phyloP scores from a whole-genome alignment of 2,888 invertebrate species.

The Drosophila neonasuta region DNA sequence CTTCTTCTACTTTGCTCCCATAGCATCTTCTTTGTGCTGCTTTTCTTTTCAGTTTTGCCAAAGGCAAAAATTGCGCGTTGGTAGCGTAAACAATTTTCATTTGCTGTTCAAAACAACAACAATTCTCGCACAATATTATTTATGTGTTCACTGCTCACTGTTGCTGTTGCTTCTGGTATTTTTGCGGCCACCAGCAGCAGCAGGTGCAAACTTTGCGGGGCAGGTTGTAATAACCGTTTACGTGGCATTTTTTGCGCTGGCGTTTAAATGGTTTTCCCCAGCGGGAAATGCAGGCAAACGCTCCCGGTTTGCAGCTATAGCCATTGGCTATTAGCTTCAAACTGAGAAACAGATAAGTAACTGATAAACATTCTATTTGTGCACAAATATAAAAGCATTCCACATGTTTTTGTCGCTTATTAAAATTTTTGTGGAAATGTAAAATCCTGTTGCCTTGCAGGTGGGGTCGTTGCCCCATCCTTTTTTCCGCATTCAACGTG shows the following conservation, averaged over 20 bases:
- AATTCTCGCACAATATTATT: constrained; percentile 65
- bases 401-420: neutral
- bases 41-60: constrained; percentile 29
- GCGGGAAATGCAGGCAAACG: constrained; percentile 17
- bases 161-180: constrained; percentile 38
- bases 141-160: constrained; percentile 51
- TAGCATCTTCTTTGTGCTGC: neutral
- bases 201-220: constrained; percentile 63
- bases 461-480: neutral
- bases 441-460: neutral
- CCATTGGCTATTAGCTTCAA: constrained; percentile 61
- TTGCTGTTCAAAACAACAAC: constrained; percentile 35
- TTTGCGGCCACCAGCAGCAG: constrained; percentile 50
- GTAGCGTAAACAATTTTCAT: constrained; percentile 72
- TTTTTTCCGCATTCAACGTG: constrained; percentile 6
- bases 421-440: constrained; percentile 5
- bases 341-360: constrained; percentile 43
- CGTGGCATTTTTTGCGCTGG: constrained; percentile 39
- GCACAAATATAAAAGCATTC: neutral
- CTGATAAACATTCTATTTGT: constrained; percentile 38
- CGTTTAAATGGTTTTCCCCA: constrained; percentile 61
- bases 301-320: constrained; percentile 37
- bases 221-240: constrained; percentile 49
- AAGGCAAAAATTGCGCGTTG: constrained; percentile 42
- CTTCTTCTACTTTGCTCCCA: constrained; percentile 47